Evolutionary conservation across 2,888 invertebrate genomes (phyloP), one percentile per base, ranked within the genome.

Genomic region (Ephialtes manifestator): DNA sequence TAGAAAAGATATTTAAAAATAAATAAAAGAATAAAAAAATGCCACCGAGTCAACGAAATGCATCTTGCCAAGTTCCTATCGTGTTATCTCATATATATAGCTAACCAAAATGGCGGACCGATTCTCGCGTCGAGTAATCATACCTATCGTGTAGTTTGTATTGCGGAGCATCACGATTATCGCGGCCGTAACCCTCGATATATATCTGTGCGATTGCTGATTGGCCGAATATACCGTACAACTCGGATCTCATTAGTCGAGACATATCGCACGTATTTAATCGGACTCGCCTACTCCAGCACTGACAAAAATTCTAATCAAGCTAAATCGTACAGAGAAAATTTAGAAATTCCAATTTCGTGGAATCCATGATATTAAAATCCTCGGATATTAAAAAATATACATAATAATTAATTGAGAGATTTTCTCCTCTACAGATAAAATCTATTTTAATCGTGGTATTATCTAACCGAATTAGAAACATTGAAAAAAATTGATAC

Each of bases 61-160:
- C 71, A 60, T 77, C 67, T 71, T 67, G 24, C 78, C 28, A 55
- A 65, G 58, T 51, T 53, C 48, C 43, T 51, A 65, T 67, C 75
- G 39, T 48, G 75, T 85, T 85, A 82, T 85, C 82, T 43, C 82
- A 46, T 15, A 20, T 15, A 20, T 24, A 65, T 53, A 18, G 68
- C 51, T 31, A 48, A 65, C 63, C 70, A 81, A 75, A 71, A 85
- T 85, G 85, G 85, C 82, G 85, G 77, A 78, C 8, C 15, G 46
- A 65, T n/a, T 78, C 35, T 53, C 28, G 51, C 58, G 20, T 31
- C 55, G 67, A 39, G 65, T 67, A 70, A 84, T 70, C 78, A 70
- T 70, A 67, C 74, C 1, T 51, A 63, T 65, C 28, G 10, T 55
- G 43, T 31, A 53, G 35, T 55, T 48, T 13, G 15, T 65, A 53